phyloP scores from a whole-genome alignment of 2,888 invertebrate species.

The Carabus problematicus region DNA sequence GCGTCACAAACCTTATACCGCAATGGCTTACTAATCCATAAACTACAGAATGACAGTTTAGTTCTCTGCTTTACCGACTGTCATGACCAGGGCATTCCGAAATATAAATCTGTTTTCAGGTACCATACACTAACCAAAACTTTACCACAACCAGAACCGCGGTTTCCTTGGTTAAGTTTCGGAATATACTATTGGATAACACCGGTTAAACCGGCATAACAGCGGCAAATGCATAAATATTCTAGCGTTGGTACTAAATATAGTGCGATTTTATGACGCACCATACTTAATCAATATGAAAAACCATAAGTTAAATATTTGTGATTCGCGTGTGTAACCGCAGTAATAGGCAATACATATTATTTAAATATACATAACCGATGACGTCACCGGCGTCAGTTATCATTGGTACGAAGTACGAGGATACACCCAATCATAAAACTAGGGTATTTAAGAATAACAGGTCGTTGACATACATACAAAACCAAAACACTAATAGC shows the following conservation, averaged over 20 bases:
- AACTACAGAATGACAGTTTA: too few relatives aligned
- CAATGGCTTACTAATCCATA: too few relatives aligned
- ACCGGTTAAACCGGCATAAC: too few relatives aligned
- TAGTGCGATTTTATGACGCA: neutral
- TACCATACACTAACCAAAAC: too few relatives aligned
- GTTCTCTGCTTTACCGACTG: too few relatives aligned
- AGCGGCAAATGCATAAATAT: too few relatives aligned
- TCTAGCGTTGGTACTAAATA: conserved; percentile 1
- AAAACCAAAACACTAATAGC: conserved; percentile 34
- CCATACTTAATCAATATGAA: conserved; percentile 24
- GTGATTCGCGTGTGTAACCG: conserved; percentile 8
- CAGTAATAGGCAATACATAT: conserved; percentile 18
- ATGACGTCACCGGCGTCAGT: conserved; percentile 14
- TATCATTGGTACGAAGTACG: conserved; percentile 16
- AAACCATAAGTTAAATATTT: conserved; percentile 16
- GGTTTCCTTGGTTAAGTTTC: too few relatives aligned
- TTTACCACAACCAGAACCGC: too few relatives aligned
- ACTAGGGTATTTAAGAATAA: conserved; percentile 14
- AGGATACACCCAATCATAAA: conserved; percentile 22
- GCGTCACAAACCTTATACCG: too few relatives aligned
- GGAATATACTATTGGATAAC: too few relatives aligned
- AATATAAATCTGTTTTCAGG: too few relatives aligned
- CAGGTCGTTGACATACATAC: conserved; percentile 38
- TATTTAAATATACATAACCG: conserved; percentile 12
- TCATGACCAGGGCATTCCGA: too few relatives aligned